Evolutionary conservation across 2,113 vertebrate genomes (phyloP).

Genomic region (Corapipo altera): DNA sequence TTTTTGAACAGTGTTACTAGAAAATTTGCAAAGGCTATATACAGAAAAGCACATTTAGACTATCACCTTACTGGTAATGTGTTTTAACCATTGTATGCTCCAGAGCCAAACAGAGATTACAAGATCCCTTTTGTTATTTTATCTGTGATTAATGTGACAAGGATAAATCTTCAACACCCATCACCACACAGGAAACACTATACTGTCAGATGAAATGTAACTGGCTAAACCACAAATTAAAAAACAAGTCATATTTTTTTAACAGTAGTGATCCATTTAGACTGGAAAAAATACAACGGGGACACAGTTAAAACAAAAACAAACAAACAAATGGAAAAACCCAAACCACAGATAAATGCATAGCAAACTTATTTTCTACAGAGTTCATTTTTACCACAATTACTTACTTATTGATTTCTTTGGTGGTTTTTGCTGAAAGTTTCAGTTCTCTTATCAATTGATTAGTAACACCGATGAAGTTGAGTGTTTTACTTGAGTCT

Average conservation of each 20-base stretch:
- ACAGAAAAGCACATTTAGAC: background rate
- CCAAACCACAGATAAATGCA: background rate
- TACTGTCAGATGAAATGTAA: background rate
- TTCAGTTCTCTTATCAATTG: background rate
- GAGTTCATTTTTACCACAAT: background rate
- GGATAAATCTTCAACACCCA: background rate
- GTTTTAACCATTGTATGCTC: background rate
- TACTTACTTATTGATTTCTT: slow-evolving; percentile 10
- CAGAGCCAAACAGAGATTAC: background rate
- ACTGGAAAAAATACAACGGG: background rate
- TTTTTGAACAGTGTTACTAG: background rate
- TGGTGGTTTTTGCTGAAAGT: background rate
- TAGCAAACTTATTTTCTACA: background rate
- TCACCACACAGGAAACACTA: background rate
- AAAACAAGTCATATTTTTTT: background rate
- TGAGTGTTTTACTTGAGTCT: background rate
- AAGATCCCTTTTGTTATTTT: background rate
- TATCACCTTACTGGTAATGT: background rate
- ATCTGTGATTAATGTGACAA: background rate
- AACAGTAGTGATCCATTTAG: background rate
- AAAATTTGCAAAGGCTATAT: background rate
- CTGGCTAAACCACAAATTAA: background rate
- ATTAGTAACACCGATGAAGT: background rate
- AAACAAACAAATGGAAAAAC: background rate
- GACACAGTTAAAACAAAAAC: background rate